phyloP scores from a whole-genome alignment of 2,888 invertebrate species.

The Heliconius hortense region DNA sequence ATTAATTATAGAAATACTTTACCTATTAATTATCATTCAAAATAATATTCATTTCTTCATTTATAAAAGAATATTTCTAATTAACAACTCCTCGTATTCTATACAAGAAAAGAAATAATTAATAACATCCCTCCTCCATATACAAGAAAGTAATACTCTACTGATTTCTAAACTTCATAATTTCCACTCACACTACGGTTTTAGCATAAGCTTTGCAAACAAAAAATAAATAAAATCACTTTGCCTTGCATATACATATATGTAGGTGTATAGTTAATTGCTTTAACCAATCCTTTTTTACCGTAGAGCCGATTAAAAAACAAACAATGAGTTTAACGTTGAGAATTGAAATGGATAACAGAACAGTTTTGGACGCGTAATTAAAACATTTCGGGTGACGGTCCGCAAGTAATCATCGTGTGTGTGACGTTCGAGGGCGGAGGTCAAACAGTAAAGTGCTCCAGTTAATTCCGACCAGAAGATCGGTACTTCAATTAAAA shows the following conservation, averaged over 20 bases:
- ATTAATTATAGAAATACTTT: background rate
- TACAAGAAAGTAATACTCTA: background rate
- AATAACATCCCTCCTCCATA: background rate
- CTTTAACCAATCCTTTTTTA: constrained; percentile 15
- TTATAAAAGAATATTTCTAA: background rate
- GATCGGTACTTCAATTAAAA: constrained; percentile 60
- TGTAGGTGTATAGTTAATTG: background rate
- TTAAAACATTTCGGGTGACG: constrained; percentile 56
- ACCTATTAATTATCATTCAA: background rate
- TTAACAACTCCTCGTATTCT: background rate
- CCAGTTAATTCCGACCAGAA: constrained; percentile 64
- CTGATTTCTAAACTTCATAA: constrained; percentile 4
- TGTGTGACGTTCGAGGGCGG: constrained; percentile 48
- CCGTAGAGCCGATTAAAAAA: constrained; percentile 22
- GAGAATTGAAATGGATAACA: constrained; percentile 56
- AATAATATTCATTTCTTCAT: background rate
- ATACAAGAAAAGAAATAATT: background rate
- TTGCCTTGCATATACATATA: background rate
- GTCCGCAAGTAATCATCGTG: constrained; percentile 52
- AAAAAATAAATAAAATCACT: constrained; percentile 34
- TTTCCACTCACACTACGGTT: constrained; percentile 6
- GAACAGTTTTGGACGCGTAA: constrained; percentile 56
- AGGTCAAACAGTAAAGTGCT: constrained; percentile 67
- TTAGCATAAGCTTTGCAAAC: constrained; percentile 8
- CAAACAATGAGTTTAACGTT: constrained; percentile 40